Evolutionary conservation across 2,888 invertebrate species (phyloP).

Genomic region (Adelphocoris suturalis): DNA sequence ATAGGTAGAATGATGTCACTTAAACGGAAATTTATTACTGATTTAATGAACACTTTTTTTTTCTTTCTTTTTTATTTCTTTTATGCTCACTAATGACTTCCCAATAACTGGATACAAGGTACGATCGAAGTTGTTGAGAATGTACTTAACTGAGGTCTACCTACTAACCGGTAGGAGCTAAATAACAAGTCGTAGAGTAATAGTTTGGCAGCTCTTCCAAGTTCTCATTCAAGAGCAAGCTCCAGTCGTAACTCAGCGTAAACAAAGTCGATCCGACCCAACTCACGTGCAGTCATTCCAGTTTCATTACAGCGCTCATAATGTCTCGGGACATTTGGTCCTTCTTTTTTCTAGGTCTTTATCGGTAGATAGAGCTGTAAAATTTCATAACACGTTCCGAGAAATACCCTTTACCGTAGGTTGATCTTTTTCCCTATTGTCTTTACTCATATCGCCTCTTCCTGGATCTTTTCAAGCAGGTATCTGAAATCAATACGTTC

Average conservation of each 20-base stretch:
- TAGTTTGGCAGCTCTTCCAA: background rate
- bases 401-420: background rate
- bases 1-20: too few relatives aligned
- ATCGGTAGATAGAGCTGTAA: background rate
- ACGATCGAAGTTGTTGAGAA: too few relatives aligned
- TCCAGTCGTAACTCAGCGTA: background rate
- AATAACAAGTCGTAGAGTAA: background rate
- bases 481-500: too few relatives aligned
- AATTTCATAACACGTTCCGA: conserved; percentile 14
- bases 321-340: background rate
- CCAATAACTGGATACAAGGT: too few relatives aligned
- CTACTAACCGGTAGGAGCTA: too few relatives aligned
- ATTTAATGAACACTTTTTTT: too few relatives aligned
- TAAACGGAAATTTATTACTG: too few relatives aligned
- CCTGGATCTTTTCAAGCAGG: too few relatives aligned
- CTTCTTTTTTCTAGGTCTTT: background rate
- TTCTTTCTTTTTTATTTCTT: too few relatives aligned
- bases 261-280: background rate
- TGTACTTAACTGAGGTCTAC: too few relatives aligned
- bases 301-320: conserved; percentile 18
- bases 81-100: too few relatives aligned
- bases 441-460: background rate
- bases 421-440: background rate
- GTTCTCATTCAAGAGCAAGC: background rate
- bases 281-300: conserved; percentile 22